A percentile compares a stretch with the other conserved stretches of the same genome.
phyloP scores from a whole-genome alignment of 2,113 vertebrate species.

The Talpa occidentalis region DNA sequence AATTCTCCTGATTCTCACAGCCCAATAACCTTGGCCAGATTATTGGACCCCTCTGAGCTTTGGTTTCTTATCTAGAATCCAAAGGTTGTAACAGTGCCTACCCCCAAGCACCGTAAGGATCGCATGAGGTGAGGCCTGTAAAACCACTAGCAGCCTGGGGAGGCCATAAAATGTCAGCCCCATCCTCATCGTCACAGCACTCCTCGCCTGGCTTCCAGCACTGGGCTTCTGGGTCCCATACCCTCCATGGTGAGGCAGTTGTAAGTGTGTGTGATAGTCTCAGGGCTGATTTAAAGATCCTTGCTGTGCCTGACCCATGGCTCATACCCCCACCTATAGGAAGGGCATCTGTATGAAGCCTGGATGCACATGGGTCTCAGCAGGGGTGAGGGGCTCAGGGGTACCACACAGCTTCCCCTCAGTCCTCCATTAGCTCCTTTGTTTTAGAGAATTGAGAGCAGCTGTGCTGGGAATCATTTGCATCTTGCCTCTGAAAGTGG shows the following conservation, averaged over 20 bases:
- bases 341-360: not conserved
- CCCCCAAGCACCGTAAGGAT: not conserved
- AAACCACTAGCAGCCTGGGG: not conserved
- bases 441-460: constrained; percentile 29
- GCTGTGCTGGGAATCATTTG: not conserved
- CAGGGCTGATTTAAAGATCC: not conserved
- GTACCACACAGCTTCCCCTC: not conserved
- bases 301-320: not conserved
- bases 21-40: not conserved
- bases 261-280: too few relatives aligned
- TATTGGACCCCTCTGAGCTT: not conserved
- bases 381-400: not conserved
- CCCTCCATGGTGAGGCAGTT: not conserved
- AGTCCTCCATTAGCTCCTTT: not conserved
- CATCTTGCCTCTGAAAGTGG: not conserved
- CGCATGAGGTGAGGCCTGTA: not conserved
- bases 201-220: not conserved
- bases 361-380: not conserved
- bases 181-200: not conserved
- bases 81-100: not conserved
- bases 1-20: not conserved
- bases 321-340: fast-evolving
- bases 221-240: not conserved
- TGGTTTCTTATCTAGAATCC: not conserved
- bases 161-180: not conserved